Conservation (phyloP, 1,140 invertebrate genomes). For the Antheraea pernyi region DNA sequence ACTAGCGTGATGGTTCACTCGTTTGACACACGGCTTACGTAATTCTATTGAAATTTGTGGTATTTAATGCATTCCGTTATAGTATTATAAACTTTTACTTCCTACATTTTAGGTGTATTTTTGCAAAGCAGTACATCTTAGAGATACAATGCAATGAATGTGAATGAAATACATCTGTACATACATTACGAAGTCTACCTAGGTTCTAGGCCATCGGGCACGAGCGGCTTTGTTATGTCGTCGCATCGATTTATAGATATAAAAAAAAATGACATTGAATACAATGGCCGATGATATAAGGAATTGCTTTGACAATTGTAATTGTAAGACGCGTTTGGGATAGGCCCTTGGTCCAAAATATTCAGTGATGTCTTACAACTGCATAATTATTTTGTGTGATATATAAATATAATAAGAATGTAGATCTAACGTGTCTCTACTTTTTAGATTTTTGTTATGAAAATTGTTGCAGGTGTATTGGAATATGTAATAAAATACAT, state of each 20-base stretch:
- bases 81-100: background rate
- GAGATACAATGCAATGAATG: background rate
- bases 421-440: too few species aligned
- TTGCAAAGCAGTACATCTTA: too few species aligned
- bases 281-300: background rate
- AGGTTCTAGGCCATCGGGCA: slow-evolving; percentile 59
- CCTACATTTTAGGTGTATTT: background rate
- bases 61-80: background rate
- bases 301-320: slow-evolving; percentile 1
- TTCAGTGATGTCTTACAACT: background rate
- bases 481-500: too few species aligned
- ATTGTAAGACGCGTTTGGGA: background rate
- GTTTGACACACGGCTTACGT: slow-evolving; percentile 36
- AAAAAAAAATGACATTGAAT: slow-evolving; percentile 3
- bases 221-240: slow-evolving; percentile 43
- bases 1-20: slow-evolving; percentile 24
- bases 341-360: background rate
- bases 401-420: too few species aligned
- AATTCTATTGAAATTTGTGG: slow-evolving; percentile 16
- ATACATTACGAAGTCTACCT: slow-evolving; percentile 35
- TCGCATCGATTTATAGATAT: slow-evolving; percentile 19
- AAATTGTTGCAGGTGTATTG: too few species aligned
- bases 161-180: slow-evolving; percentile 24
- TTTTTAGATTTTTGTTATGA: too few species aligned
- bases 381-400: too few species aligned